Percentiles rank a stretch among this genome's conserved stretches.
Conservation (phyloP, 2,888 invertebrate species). For the Odontocolon sp. region DNA sequence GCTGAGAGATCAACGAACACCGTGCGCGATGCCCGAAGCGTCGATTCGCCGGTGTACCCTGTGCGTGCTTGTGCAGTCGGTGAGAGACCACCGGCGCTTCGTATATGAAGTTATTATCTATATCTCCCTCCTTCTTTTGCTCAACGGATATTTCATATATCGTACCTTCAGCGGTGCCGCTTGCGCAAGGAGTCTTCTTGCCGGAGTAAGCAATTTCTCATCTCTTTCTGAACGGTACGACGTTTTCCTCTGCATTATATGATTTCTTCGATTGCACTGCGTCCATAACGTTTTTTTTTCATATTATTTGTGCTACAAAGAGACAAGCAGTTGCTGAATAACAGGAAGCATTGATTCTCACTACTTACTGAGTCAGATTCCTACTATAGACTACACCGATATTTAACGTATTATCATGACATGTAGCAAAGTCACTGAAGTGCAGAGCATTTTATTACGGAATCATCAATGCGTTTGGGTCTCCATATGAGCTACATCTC, state of each 20-base stretch:
- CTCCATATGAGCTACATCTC: no score
- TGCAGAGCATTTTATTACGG: no score
- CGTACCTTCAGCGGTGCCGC: conserved; percentile 8
- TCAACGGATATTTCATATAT: conserved; percentile 6
- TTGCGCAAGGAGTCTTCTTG: conserved; percentile 9
- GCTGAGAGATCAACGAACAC: conserved; percentile 39
- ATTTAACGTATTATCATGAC: no score
- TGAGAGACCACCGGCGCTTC: conserved; percentile 51
- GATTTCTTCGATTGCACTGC: no score
- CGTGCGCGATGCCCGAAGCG: conserved; percentile 43
- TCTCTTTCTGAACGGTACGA: background rate
- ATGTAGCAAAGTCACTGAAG: no score
- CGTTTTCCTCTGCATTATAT: background rate
- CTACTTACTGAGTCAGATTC: no score
- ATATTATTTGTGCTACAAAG: no score
- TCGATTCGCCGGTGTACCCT: conserved; percentile 38
- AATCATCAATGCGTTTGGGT: no score
- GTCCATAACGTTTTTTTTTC: no score
- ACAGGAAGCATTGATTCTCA: no score
- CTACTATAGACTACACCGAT: no score
- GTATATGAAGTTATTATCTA: conserved; percentile 56
- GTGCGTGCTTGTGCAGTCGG: background rate
- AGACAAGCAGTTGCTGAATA: no score
- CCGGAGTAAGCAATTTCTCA: background rate
- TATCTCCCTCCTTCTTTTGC: conserved; percentile 17